Percentiles rank a stretch among this genome's conserved stretches.
These are phyloP conservation scores for Cataglyphis albicans DNA, from an alignment of 2,888 invertebrate genomes.

Conservation along the genomic window DNA sequence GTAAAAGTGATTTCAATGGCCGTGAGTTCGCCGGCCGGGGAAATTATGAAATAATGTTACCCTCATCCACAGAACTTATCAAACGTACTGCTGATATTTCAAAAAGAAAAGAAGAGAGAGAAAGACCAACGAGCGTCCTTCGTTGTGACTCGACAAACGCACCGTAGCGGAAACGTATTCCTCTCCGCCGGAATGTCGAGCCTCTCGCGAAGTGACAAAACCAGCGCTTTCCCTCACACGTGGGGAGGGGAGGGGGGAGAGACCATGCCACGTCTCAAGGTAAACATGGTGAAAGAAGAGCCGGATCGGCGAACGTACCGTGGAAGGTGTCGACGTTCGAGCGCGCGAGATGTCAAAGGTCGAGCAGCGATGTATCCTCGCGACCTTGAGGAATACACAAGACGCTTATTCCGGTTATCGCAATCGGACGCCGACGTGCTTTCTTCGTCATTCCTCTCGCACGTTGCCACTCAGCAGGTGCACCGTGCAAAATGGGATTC, in stretches of 20 bases:
- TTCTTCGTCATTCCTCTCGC: slow-evolving; percentile 53
- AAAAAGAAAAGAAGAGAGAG: not conserved
- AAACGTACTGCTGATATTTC: not conserved
- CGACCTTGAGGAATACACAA: slow-evolving; percentile 58
- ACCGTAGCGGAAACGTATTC: slow-evolving; percentile 6
- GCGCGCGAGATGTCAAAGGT: slow-evolving; percentile 67
- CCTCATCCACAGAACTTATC: slow-evolving; percentile 11
- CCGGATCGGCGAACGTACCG: slow-evolving; percentile 19
- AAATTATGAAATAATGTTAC: not conserved
- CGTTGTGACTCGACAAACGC: slow-evolving; percentile 10
- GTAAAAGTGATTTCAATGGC: not conserved
- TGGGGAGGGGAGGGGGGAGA: not conserved
- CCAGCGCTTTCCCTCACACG: slow-evolving; percentile 23
- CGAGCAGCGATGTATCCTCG: slow-evolving; percentile 37
- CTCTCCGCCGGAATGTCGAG: not conserved
- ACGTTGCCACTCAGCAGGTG: slow-evolving; percentile 56
- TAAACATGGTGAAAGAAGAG: slow-evolving; percentile 55
- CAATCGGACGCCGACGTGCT: slow-evolving; percentile 56
- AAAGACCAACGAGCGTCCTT: not conserved
- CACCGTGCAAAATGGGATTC: slow-evolving; percentile 60
- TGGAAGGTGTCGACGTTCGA: slow-evolving; percentile 60
- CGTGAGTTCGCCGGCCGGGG: slow-evolving; percentile 6
- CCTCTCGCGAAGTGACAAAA: not conserved
- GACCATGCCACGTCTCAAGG: slow-evolving; percentile 54
- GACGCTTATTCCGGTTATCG: slow-evolving; percentile 66